Evolutionary conservation across 2,797 vertebrate species (phyloP).

Genomic region (Lagodon rhomboides): DNA sequence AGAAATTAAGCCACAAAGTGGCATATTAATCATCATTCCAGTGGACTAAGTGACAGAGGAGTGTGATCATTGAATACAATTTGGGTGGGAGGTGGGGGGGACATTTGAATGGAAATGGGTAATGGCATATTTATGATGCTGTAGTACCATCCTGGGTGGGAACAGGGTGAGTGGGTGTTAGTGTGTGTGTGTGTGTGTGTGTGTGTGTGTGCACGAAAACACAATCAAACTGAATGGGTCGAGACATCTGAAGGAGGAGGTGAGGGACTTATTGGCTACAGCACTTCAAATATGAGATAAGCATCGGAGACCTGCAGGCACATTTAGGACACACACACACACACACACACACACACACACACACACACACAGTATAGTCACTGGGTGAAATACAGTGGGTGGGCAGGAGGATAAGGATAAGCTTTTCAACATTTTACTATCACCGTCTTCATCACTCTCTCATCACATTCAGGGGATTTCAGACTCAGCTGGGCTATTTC

Average conservation of each 20-base stretch:
- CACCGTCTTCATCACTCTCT: background rate
- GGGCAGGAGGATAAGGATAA: background rate
- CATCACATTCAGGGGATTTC: background rate
- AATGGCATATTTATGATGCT: slow-evolving; percentile 68
- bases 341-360: background rate
- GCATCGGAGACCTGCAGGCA: slow-evolving; percentile 1
- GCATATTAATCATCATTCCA: slow-evolving; percentile 80
- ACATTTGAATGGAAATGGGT: slow-evolving; percentile 67
- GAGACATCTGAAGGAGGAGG: slow-evolving; percentile 3
- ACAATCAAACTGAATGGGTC: slow-evolving; percentile 16
- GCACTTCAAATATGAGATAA: slow-evolving; percentile 24
- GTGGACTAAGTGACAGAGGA: slow-evolving; percentile 73
- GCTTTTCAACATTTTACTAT: background rate
- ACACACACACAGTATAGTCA: background rate
- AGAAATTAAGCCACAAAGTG: slow-evolving; percentile 79
- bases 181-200: slow-evolving; percentile 12
- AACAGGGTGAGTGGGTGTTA: slow-evolving; percentile 6
- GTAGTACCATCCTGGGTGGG: slow-evolving; percentile 45
- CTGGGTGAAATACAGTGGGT: background rate
- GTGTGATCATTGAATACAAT: slow-evolving; percentile 71
- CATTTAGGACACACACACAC: slow-evolving; percentile 10
- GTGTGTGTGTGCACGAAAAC: slow-evolving; percentile 13
- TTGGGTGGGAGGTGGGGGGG: slow-evolving; percentile 37
- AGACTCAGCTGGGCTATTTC: background rate
- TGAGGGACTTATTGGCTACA: slow-evolving; percentile 1